Conservation (phyloP, 2,797 vertebrate species). For the Sebastes jordani region DNA sequence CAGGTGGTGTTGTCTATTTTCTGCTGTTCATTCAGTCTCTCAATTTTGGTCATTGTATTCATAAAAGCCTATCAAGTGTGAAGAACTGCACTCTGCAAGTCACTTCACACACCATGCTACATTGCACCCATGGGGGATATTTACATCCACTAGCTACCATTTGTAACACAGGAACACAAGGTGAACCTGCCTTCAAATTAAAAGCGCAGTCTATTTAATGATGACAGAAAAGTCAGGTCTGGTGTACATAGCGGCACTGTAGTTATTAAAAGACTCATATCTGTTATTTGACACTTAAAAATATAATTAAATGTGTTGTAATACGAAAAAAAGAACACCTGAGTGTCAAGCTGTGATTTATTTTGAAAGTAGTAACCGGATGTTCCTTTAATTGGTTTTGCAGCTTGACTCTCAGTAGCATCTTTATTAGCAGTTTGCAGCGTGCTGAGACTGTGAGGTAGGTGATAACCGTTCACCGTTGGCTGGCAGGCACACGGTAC, state of each 20-base stretch:
- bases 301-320: neutral
- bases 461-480: neutral
- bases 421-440: neutral
- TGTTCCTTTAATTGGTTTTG: rapidly evolving
- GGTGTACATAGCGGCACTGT: neutral
- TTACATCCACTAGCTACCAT: neutral
- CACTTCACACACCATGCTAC: neutral
- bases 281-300: neutral
- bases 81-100: neutral
- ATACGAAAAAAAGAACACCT: neutral
- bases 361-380: neutral
- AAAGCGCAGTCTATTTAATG: neutral
- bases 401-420: neutral
- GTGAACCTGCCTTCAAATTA: slow-evolving; percentile 10
- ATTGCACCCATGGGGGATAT: neutral
- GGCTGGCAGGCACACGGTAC: neutral
- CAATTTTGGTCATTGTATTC: neutral
- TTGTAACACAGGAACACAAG: neutral
- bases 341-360: neutral
- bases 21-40: neutral
- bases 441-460: neutral
- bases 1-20: neutral
- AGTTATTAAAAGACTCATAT: neutral
- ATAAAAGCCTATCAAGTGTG: neutral
- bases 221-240: rapidly evolving